These are phyloP conservation scores for Augochlora pura DNA, from an alignment of 1,140 invertebrate species.

Conservation along the genomic window DNA sequence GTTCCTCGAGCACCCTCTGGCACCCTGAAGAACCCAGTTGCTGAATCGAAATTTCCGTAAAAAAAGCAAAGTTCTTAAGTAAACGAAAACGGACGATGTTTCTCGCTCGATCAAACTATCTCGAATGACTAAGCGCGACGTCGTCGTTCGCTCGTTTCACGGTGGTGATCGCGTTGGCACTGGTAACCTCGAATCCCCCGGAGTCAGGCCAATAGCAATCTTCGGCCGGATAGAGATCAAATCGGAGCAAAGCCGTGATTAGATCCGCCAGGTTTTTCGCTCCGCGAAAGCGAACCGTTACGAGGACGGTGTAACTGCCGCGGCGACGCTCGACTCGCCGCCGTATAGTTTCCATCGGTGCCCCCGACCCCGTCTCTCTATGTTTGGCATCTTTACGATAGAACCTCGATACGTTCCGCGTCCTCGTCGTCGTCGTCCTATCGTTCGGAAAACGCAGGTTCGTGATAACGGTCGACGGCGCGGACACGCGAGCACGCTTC, in stretches of 20 bases:
- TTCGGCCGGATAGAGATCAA: not conserved
- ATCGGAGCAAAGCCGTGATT: constrained; percentile 1
- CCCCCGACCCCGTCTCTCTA: too few species aligned
- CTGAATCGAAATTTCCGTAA: too few species aligned
- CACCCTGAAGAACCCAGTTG: too few species aligned
- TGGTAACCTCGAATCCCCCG: constrained; percentile 26
- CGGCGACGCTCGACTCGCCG: not conserved
- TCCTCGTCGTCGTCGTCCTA: constrained; percentile 2
- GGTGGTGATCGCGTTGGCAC: constrained; percentile 4
- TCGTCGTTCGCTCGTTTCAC: constrained; percentile 22
- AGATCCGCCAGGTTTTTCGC: constrained; percentile 26
- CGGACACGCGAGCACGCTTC: not conserved
- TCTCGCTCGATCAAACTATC: not conserved
- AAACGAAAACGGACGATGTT: too few species aligned
- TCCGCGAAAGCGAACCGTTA: constrained; percentile 22
- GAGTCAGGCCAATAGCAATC: not conserved
- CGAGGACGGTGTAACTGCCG: not conserved
- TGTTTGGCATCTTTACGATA: not conserved
- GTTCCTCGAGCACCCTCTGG: too few species aligned
- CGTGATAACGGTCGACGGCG: constrained; percentile 37
- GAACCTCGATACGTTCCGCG: not conserved
- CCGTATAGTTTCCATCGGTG: too few species aligned
- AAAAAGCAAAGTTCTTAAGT: too few species aligned
- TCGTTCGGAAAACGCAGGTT: constrained; percentile 11
- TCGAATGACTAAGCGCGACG: too few species aligned